A percentile compares a stretch with the other conserved stretches of the same genome.
Conservation (phyloP, 2,797 vertebrate genomes). For the Eremophila alpestris region DNA sequence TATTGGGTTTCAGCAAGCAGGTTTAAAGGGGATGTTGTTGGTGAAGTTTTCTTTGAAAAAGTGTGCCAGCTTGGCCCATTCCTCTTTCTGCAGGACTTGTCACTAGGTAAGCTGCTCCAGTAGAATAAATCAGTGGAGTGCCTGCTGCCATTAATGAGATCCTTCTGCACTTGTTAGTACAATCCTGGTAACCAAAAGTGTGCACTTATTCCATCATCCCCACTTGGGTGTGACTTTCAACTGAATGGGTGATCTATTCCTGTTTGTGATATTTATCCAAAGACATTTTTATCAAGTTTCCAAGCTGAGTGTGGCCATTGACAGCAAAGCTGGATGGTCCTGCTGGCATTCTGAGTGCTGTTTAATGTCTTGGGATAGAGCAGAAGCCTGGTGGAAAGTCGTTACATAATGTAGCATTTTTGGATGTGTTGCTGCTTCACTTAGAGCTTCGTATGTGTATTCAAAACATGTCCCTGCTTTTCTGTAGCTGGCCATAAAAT, state of each 20-base stretch:
- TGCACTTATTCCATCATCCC: background rate
- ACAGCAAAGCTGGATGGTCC: background rate
- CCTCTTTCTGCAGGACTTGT: background rate
- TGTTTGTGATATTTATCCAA: background rate
- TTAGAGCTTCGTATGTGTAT: background rate
- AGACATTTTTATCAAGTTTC: background rate
- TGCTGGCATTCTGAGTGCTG: background rate
- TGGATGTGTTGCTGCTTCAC: background rate
- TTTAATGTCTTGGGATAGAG: background rate
- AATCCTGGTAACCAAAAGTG: background rate
- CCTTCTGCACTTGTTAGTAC: background rate
- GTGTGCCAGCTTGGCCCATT: background rate
- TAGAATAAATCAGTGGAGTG: background rate
- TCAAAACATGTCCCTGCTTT: background rate
- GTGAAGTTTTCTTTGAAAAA: background rate
- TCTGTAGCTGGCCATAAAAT: background rate
- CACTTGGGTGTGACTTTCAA: background rate
- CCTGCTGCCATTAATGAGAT: background rate
- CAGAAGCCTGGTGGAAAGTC: background rate
- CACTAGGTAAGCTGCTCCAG: background rate
- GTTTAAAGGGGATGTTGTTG: background rate
- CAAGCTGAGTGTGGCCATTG: background rate
- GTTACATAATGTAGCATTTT: accelerated
- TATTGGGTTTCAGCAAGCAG: background rate
- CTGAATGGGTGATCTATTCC: background rate